Percentiles rank a stretch among this genome's conserved stretches.
phyloP scores from a whole-genome alignment of 2,888 invertebrate species.

The Cistogaster globosa region DNA sequence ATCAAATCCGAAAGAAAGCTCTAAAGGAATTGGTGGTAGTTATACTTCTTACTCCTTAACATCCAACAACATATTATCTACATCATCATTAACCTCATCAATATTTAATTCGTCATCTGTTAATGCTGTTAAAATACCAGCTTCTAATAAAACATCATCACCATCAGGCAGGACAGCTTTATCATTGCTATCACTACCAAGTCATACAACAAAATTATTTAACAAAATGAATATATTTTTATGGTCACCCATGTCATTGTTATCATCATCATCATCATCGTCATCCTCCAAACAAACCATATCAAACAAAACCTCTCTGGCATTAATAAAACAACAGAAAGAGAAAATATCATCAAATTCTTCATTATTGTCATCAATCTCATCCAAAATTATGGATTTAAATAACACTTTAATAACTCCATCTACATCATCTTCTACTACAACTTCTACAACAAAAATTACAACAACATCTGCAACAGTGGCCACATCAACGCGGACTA shows the following conservation, averaged over 20 bases:
- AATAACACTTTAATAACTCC: conserved; percentile 65
- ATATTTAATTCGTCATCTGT: conserved; percentile 22
- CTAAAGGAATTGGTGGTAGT: conserved; percentile 70
- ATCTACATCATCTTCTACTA: conserved; percentile 71
- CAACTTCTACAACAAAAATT: conserved; percentile 41
- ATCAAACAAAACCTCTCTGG: conserved; percentile 51
- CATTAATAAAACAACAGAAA: conserved; percentile 26
- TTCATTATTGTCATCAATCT: conserved; percentile 26
- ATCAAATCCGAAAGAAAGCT: conserved; percentile 54
- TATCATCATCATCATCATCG: conserved; percentile 61
- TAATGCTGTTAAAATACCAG: conserved; percentile 57
- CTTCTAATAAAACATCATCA: conserved; percentile 60
- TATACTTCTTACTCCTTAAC: conserved; percentile 66
- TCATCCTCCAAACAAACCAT: conserved; percentile 67
- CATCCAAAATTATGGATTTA: conserved; percentile 58
- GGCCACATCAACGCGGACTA: conserved; percentile 66
- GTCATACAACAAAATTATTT: conserved; percentile 64
- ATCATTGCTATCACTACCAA: conserved; percentile 55
- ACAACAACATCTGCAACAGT: conserved; percentile 64
- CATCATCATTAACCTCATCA: conserved; percentile 44
- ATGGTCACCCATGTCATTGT: conserved; percentile 73
- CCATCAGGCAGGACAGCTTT: conserved; percentile 37
- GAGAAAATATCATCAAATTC: conserved; percentile 17
- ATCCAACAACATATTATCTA: conserved; percentile 45
- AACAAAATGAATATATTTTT: conserved; percentile 73